Conservation (phyloP, 2,888 invertebrate species). For the Acleris laterana region DNA sequence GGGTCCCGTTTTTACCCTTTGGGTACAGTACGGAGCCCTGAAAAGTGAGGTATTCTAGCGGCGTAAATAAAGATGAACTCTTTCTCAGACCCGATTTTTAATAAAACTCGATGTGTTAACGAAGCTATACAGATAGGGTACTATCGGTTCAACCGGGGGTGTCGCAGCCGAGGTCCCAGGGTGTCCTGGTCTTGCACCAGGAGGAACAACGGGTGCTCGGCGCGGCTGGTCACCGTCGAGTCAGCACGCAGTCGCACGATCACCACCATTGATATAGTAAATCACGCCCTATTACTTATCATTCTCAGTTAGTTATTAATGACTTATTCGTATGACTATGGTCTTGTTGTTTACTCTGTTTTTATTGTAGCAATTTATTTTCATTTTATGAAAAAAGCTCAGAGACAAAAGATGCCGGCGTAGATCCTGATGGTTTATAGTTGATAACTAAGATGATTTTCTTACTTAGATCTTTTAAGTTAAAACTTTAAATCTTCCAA, state of each 20-base stretch:
- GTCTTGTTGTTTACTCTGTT: background rate
- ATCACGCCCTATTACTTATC: too few species aligned
- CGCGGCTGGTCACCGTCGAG: conserved; percentile 36
- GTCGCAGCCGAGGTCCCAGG: conserved; percentile 16
- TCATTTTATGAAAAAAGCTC: background rate
- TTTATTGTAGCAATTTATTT: background rate
- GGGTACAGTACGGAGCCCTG: too few species aligned
- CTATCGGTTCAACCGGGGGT: conserved; percentile 29
- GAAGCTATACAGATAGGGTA: conserved; percentile 26
- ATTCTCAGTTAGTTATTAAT: too few species aligned
- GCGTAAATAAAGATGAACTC: background rate
- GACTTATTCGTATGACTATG: background rate
- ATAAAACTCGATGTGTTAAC: conserved; percentile 22
- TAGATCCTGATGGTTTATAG: too few species aligned
- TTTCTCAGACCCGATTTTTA: conserved; percentile 36
- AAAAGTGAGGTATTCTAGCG: too few species aligned
- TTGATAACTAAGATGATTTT: too few species aligned
- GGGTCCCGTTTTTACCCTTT: too few species aligned
- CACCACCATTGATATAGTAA: conserved; percentile 21
- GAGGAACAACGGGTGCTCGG: conserved; percentile 38
- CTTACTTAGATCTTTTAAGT: too few species aligned
- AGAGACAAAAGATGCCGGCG: too few species aligned
- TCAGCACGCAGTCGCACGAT: conserved; percentile 21
- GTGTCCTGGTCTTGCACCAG: conserved; percentile 29
- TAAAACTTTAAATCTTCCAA: too few species aligned